Evolutionary conservation across 2,113 vertebrate genomes (phyloP).

Genomic region (Notiomystis cincta): DNA sequence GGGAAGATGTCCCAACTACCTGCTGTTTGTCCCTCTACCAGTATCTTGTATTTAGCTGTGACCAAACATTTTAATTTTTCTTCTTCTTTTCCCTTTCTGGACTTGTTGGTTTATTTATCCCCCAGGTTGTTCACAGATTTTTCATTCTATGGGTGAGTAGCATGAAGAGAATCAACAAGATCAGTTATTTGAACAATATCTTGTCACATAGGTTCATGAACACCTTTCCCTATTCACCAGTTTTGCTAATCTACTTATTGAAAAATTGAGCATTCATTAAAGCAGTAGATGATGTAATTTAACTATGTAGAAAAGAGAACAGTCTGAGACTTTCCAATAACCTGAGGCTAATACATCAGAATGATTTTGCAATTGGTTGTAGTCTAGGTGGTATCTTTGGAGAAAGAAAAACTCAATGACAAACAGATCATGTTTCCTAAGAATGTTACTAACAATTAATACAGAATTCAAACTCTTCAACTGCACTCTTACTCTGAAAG

Average conservation of each 20-base stretch:
- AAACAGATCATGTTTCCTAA: neutral
- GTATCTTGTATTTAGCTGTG: neutral
- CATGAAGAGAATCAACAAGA: neutral
- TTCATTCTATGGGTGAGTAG: neutral
- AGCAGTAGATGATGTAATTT: neutral
- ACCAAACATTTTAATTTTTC: neutral
- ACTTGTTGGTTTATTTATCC: neutral
- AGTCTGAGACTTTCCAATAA: neutral
- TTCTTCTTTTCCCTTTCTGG: neutral
- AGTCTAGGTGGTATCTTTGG: neutral
- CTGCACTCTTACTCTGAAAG: neutral
- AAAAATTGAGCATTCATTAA: neutral
- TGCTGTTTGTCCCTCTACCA: neutral
- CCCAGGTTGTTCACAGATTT: neutral
- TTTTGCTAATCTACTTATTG: neutral
- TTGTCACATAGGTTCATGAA: neutral
- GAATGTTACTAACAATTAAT: neutral
- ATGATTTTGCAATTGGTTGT: neutral
- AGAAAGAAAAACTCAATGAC: neutral
- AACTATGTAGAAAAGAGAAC: neutral
- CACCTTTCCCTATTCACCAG: neutral
- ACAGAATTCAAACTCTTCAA: neutral
- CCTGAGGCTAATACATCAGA: neutral
- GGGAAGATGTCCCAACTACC: neutral
- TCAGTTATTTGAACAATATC: neutral